A percentile compares a stretch with the other conserved stretches of the same genome.
phyloP scores from a whole-genome alignment of 2,888 invertebrate species.

The Diaprepes abbreviatus region DNA sequence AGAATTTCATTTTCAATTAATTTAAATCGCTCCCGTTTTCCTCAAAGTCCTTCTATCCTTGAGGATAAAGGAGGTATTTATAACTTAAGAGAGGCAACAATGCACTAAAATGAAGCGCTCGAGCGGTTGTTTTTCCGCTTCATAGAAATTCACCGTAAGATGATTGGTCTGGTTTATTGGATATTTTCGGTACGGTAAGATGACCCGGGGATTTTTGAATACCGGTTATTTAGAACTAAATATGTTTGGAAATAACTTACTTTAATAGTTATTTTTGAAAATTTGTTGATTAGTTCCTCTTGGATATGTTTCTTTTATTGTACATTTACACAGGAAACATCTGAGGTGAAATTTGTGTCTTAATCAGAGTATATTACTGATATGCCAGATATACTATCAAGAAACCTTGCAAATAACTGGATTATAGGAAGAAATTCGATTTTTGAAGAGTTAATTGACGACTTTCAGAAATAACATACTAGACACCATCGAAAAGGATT shows the following conservation, averaged over 20 bases:
- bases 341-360: no score
- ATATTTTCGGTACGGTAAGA: slow-evolving; percentile 58
- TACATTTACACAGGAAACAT: no score
- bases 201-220: slow-evolving; percentile 39
- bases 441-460: no score
- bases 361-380: no score
- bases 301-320: no score
- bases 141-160: slow-evolving; percentile 60
- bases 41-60: slow-evolving; percentile 55
- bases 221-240: slow-evolving; percentile 9
- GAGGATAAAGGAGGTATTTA: slow-evolving; percentile 57
- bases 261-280: background rate
- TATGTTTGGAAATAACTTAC: background rate
- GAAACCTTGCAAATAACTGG: no score
- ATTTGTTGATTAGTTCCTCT: no score
- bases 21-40: slow-evolving; percentile 58
- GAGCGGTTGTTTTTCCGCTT: slow-evolving; percentile 66
- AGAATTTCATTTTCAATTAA: slow-evolving; percentile 66
- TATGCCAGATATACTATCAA: no score
- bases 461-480: no score
- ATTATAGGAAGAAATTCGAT: no score
- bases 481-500: no score
- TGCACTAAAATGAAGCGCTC: slow-evolving; percentile 60
- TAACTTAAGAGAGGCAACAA: slow-evolving; percentile 59
- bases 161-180: slow-evolving; percentile 66